Conservation (phyloP, 2,888 invertebrate genomes). For the Cantharis rufa region DNA sequence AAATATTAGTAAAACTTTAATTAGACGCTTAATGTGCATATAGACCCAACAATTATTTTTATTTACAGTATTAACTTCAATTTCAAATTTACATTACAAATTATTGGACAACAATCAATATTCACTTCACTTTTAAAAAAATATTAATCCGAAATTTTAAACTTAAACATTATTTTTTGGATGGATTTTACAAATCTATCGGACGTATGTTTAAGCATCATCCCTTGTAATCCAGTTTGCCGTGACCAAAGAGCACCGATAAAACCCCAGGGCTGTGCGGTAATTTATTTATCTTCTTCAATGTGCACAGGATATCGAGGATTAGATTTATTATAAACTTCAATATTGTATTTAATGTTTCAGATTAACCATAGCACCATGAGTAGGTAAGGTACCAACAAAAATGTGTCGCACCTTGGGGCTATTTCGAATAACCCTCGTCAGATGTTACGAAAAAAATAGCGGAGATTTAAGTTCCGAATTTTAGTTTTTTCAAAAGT, state of each 20-base stretch:
- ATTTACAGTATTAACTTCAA: conserved; percentile 1
- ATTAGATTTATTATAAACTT: conserved; percentile 32
- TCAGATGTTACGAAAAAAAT: too few species aligned
- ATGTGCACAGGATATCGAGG: conserved; percentile 40
- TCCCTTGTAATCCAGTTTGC: conserved; percentile 41
- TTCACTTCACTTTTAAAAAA: not conserved
- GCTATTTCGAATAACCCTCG: not conserved
- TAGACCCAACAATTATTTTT: conserved; percentile 8
- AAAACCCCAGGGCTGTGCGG: conserved; percentile 34
- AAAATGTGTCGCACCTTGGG: conserved; percentile 9
- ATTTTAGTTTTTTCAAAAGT: not conserved
- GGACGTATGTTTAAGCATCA: conserved; percentile 17
- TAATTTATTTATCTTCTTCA: conserved; percentile 41
- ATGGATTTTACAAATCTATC: conserved; percentile 11
- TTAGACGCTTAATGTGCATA: conserved; percentile 2
- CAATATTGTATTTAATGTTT: conserved; percentile 31
- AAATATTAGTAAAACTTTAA: conserved; percentile 24
- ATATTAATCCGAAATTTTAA: not conserved
- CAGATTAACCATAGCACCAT: conserved; percentile 21
- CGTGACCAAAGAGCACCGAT: conserved; percentile 37
- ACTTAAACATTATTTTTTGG: not conserved
- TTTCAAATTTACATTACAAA: conserved; percentile 3
- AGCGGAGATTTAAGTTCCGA: too few species aligned
- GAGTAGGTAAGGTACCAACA: not conserved
- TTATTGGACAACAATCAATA: not conserved